Evolutionary conservation across 2,797 vertebrate species (phyloP), one percentile per base, ranked within the genome.

Genomic region (Diplodus puntazzo): DNA sequence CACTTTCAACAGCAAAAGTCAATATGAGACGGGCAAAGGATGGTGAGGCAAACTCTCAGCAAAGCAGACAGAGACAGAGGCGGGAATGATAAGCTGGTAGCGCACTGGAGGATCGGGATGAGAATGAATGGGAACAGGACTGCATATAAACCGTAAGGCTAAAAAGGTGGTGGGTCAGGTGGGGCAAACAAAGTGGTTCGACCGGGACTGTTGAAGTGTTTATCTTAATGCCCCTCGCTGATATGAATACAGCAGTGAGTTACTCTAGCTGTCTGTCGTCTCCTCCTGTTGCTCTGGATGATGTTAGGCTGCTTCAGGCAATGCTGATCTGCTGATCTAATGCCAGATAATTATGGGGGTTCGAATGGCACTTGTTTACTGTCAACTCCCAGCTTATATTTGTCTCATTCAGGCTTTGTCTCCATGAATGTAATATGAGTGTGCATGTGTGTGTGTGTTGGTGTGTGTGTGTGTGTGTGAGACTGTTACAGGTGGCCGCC

Each of bases 401-500:
- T 59, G 79, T 75, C 65, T 85, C 73, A 73, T 77, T 87, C 70
- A 71, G 64, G 74, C 80, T 83, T 81, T 82, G 84, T 80, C 81
- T 60, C 70, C 21, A 3, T 69, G 57, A 78, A 72, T 81, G 53
- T 63, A 50, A 50, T 53, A 12, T 68, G 57, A 42, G 81, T 42
- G 39, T 59, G 65, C 53, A 53, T 46, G 58, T 74, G 65, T 45
- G 65, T 20, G 48, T 62, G 59, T 46, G 74, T 39, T 7, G 8
- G 34, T 39, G 34, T 39, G 34, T 39, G 34, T 43, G 74, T 90
- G 87, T 5, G 55, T 54, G 79, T 45, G 69, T 14, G 66, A 23
- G 91, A 77, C 55, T 89, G 83, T 89, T 92, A 93, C 96, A 97
- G 96, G 95, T 97, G 95, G 93, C 94, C 88, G 89, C 94, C 93